Evolutionary conservation across 1,140 invertebrate species (phyloP), one percentile per base, ranked within the genome.

Genomic region (Catajapyx aquilonaris): DNA sequence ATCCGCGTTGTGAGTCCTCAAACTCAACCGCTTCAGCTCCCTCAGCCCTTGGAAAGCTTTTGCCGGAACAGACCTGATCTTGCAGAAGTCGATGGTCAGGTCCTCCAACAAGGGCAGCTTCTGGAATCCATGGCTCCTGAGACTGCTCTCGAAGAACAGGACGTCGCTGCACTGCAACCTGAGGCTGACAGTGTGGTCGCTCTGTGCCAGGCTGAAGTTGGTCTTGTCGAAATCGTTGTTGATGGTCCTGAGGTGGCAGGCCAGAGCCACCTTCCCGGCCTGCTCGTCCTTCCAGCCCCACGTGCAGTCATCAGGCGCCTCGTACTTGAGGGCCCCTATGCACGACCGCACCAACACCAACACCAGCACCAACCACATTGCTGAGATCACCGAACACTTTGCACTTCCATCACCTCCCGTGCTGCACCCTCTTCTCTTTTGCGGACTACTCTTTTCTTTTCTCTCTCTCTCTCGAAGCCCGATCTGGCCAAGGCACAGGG

Each of bases 151-250:
- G 54, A 77, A 78, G 56, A 81, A 78, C 30, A 80, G 56, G 39
- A 75, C 70, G 54, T 81, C 77, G 55, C 71, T 81, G 55, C 80
- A 84, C 52, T 79, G 70, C 28, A 83, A 62, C 44, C 65, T 64
- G 34, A 83, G 54, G 10, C 70, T 68, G 35, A 65, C 65, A 18
- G 79, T 65, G 42, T 69, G 65, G 45, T 81, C 75, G 22, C 67
- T 61, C 46, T 69, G 66, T 16, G 61, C 53, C 18, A 59, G 54
- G 25, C 68, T 72, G 41, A 64, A 57, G 42, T 71, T 71, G 25
- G 80, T 60, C 46, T 76, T 76, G 37, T 69, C 68, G 33, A 79
- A 58, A 39, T 73, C 75, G 46, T 68, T 72, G 46, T 68, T 68
- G 50, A 79, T 73, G 11, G 73, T 77, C 35, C 71, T 59, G 39